phyloP scores from a whole-genome alignment of 2,797 vertebrate genomes.

The Scleropages formosus region DNA sequence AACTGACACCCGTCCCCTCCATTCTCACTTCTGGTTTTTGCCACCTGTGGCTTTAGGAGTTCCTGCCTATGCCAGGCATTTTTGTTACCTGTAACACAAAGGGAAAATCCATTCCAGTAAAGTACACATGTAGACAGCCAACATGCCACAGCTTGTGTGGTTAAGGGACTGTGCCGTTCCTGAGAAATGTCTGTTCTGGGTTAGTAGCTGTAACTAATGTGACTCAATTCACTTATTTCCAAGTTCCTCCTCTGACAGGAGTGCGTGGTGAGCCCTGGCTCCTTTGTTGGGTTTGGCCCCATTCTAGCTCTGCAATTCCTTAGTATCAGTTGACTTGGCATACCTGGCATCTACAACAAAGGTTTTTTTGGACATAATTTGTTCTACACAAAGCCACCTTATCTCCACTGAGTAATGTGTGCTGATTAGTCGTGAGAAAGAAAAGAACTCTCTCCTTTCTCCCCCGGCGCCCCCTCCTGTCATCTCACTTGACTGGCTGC shows the following conservation, averaged over 20 bases:
- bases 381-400: too few relatives aligned
- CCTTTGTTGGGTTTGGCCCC: not conserved
- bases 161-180: not conserved
- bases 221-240: not conserved
- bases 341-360: too few relatives aligned
- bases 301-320: not conserved
- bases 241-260: not conserved
- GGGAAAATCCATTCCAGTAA: constrained; percentile 2
- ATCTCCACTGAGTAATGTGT: too few relatives aligned
- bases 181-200: not conserved
- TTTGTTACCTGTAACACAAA: constrained; percentile 2
- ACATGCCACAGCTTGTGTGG: constrained; percentile 7
- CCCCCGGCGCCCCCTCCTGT: not conserved
- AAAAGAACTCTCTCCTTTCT: too few relatives aligned
- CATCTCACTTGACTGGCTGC: too few relatives aligned
- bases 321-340: too few relatives aligned
- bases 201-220: not conserved
- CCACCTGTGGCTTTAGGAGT: not conserved
- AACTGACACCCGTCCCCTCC: too few relatives aligned
- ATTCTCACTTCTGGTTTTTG: too few relatives aligned
- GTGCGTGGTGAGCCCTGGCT: not conserved
- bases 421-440: too few relatives aligned
- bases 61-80: not conserved
- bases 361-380: too few relatives aligned
- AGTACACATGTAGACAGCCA: not conserved